These are phyloP conservation scores for Chelmon rostratus DNA, from an alignment of 2,797 vertebrate genomes.

Conservation along the genomic window DNA sequence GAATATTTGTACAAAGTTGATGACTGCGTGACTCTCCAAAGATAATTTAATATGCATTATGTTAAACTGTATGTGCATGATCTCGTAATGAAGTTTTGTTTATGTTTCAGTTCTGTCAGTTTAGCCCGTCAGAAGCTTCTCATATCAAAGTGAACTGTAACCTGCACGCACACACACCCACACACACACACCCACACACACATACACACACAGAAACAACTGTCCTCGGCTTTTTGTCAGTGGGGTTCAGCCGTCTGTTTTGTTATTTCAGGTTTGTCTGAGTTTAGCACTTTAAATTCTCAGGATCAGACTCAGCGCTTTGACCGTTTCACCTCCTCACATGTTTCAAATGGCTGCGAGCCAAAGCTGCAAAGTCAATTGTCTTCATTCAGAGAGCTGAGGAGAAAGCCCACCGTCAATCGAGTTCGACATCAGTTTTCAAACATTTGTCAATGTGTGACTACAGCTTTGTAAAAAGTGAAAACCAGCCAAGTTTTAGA, in stretches of 20 bases:
- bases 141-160: background rate
- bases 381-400: constrained; percentile 25
- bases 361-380: constrained; percentile 22
- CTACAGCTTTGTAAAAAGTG: background rate
- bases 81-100: background rate
- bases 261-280: constrained; percentile 41
- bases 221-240: background rate
- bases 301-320: constrained; percentile 21
- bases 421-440: background rate
- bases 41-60: background rate
- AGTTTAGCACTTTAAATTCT: constrained; percentile 46
- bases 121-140: background rate
- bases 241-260: background rate
- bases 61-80: background rate
- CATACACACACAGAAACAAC: background rate
- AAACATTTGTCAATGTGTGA: constrained; percentile 4
- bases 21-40: constrained; percentile 6
- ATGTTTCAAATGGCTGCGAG: constrained; percentile 15
- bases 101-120: background rate
- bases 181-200: no score
- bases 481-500: background rate
- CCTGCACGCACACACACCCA: no score
- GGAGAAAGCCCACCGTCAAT: background rate
- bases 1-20: background rate
- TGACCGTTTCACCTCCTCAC: constrained; percentile 11